Percentiles rank a stretch among this genome's conserved stretches.
phyloP scores from a whole-genome alignment of 2,113 vertebrate genomes.

The Ictalurus furcatus region DNA sequence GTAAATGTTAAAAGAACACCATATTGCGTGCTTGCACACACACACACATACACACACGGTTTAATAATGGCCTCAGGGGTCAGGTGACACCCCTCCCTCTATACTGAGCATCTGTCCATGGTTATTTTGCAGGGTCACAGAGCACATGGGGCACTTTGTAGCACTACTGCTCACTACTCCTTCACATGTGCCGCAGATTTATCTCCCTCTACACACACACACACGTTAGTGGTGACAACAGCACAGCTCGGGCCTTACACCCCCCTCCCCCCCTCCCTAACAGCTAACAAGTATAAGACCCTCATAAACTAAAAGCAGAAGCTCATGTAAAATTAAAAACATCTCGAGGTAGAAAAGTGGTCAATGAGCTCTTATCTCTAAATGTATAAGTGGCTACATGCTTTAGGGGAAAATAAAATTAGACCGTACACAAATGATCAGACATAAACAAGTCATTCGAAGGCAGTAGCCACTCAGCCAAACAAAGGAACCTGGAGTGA shows the following conservation, averaged over 20 bases:
- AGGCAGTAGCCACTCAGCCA: not conserved
- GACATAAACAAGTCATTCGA: not conserved
- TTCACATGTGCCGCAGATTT: slow-evolving; percentile 21
- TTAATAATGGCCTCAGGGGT: slow-evolving; percentile 59
- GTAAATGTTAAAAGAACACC: not conserved
- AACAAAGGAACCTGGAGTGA: not conserved
- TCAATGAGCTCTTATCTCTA: not conserved
- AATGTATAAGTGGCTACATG: not conserved
- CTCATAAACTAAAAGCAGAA: not conserved
- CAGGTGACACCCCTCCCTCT: slow-evolving; percentile 46
- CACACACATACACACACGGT: slow-evolving; percentile 54
- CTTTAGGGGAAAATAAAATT: slow-evolving; percentile 3
- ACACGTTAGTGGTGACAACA: not conserved
- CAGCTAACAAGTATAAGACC: not conserved
- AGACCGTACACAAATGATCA: slow-evolving; percentile 21
- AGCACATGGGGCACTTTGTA: not conserved
- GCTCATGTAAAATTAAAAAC: not conserved
- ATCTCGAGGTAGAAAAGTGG: not conserved
- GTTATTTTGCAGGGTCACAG: slow-evolving; percentile 23
- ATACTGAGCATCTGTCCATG: slow-evolving; percentile 72
- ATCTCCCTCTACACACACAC: not conserved
- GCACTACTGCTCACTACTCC: not conserved
- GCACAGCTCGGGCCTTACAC: slow-evolving; percentile 9
- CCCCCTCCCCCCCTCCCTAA: too few relatives aligned
- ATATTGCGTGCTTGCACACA: not conserved